Percentiles rank a stretch among this genome's conserved stretches.
Evolutionary conservation across 1,140 invertebrate genomes (phyloP).

Genomic region (Drosophila lacertosa): DNA sequence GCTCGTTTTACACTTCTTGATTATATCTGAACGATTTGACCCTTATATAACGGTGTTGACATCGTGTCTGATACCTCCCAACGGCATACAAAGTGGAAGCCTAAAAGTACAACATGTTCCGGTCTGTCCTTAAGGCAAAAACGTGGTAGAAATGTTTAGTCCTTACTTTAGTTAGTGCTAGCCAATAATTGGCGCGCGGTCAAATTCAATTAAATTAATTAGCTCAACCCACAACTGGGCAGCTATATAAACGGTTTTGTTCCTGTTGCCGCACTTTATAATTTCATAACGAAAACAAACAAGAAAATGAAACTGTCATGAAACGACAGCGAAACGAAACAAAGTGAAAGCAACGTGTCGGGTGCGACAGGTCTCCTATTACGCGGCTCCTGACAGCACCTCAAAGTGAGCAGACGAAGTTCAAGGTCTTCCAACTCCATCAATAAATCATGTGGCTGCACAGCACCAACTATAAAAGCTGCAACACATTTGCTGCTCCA

Average conservation of each 20-base stretch:
- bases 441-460: slow-evolving; percentile 36
- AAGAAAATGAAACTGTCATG: slow-evolving; percentile 40
- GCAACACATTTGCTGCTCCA: neutral
- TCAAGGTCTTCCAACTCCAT: slow-evolving; percentile 52
- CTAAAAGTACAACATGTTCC: slow-evolving; percentile 1
- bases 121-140: neutral
- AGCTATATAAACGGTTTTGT: slow-evolving; percentile 11
- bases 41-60: neutral
- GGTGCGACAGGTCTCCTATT: slow-evolving; percentile 63
- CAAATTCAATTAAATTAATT: slow-evolving; percentile 71
- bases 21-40: neutral
- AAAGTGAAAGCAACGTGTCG: slow-evolving; percentile 37
- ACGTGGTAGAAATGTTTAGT: slow-evolving; percentile 5
- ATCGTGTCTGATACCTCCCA: neutral
- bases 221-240: slow-evolving; percentile 32
- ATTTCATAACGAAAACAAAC: slow-evolving; percentile 57
- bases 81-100: neutral
- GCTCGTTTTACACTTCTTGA: neutral
- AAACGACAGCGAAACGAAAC: too few relatives aligned
- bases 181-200: slow-evolving; percentile 40
- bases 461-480: slow-evolving; percentile 49
- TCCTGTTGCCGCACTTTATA: slow-evolving; percentile 34
- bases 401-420: slow-evolving; percentile 25
- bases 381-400: slow-evolving; percentile 47
- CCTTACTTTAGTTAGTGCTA: neutral